Base-by-base conservation (phyloP, 1,140 invertebrate species). In the Bradynema listronoti region DNA sequence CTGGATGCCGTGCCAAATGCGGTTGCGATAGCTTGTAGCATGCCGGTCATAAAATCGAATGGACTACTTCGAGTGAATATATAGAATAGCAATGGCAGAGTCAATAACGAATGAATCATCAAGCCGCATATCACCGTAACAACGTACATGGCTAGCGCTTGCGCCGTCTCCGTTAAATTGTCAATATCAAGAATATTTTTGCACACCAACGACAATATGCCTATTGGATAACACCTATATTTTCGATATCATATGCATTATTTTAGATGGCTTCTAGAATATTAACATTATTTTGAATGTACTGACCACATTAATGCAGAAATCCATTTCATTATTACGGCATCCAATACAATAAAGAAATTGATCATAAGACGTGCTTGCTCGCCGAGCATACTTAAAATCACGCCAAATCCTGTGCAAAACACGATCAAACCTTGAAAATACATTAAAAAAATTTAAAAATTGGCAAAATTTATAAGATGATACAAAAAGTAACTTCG, bases 21-120 rank as follows among this genome's bases (percentile, higher is more conserved):
- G 0, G 90, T 92, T 7, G 87, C 86, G 76, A 91, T 81, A n/a
- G 90, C 89, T 77, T 91, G 89, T 60, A 87, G 84, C 83, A 92
- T 88, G 74, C 88, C 87, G n/a, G 83, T 84, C 65, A 92, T 85
- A 62, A 57, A 87, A 86, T 79, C 87, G 91, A 25, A 92, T 83
- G 62, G 67, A 36, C 45, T 72, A 29, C 61, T 45, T 33, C 67
- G 36, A 1, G 67, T 69, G 43, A 69, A 71, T 32, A 66, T 56
- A 43, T 69, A 69, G 43, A 67, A 69, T 19, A 71, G 50, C 4
- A 77, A 42, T 7, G 75, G 74, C 25, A 77, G 60, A 19, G 74
- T 77, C 30, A 77, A 57, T 11, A 77, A 87, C 5, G 90, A 90
- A 71, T 96, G 92, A n/a, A 94, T 75, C 72, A 66, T 66, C 4